Base-by-base conservation (phyloP, 2,797 vertebrate genomes). In the Limnodromus scolopaceus region DNA sequence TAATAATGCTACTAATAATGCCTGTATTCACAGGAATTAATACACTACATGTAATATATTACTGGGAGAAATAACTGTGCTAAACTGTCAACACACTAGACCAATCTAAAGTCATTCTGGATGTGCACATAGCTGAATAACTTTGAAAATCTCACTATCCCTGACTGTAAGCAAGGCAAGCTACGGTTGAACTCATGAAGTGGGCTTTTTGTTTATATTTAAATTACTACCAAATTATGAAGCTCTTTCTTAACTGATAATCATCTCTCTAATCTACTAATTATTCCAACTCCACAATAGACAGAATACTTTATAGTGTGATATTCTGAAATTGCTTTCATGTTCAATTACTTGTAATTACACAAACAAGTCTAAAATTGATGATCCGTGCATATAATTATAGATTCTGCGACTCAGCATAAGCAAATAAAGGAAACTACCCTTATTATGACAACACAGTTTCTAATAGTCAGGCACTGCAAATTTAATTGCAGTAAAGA, bases 331-430 rank as follows among this genome's bases (percentile, higher is more conserved):
- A 93, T 92, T 80, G 86, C 81, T 91, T 94, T 92, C 91, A 93
- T 86, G 91, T 97, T 97, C 93, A 96, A 91, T 97, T 97, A 98
- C 93, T 96, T 93, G 58, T 92, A 96, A 98, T 97, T 97, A 97
- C 60, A 97, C 92, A 98, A 97, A 96, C 87, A 97, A 97, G 93
- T 89, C 88, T 91, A 86, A 97, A 97, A 95, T 41, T 84, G 96
- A 97, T 97, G 87, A 97, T 92, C 86, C 3, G 2, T 94, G 83
- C 84, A 88, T 86, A 63, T 95, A 98, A 97, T 97, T 97, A 95
- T 38, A 68, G 86, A 96, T 96, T 80, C 79, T 93, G 89, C 91
- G 93, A 91, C 84, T 96, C 93, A 90, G 88, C 84, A 87, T 85
- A 89, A 93, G 93, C 92, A 96, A 96, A 96, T 93, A 95, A 95